Conservation (phyloP, 2,797 vertebrate species). For the Protosalanx chinensis region DNA sequence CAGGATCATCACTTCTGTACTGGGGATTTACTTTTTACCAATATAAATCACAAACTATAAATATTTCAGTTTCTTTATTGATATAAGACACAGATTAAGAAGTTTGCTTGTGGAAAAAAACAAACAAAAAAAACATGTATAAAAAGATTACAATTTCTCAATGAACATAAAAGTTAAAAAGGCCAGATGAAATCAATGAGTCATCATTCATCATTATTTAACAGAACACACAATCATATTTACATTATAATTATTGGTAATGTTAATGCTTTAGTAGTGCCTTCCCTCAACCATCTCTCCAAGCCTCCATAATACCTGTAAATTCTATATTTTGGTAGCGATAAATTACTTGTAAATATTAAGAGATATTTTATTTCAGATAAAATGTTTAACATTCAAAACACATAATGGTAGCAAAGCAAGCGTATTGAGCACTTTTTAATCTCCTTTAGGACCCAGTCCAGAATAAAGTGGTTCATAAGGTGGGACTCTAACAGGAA, state of each 20-base stretch:
- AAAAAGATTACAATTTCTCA: constrained; percentile 28
- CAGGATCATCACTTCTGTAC: background rate
- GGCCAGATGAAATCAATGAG: constrained; percentile 26
- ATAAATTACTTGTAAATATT: background rate
- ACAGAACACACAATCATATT: constrained; percentile 27
- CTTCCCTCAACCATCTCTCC: constrained; percentile 19
- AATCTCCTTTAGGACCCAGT: background rate
- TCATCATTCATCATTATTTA: constrained; percentile 8
- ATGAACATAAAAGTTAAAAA: constrained; percentile 33
- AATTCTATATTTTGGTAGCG: constrained; percentile 5
- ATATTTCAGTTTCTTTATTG: constrained; percentile 45
- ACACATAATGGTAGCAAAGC: background rate
- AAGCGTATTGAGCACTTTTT: background rate
- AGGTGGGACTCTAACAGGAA: background rate
- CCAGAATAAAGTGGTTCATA: background rate
- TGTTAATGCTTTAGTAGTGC: constrained; percentile 2
- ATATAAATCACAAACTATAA: constrained; percentile 26
- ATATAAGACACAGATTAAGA: constrained; percentile 43
- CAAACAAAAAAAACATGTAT: constrained; percentile 9
- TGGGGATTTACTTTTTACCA: background rate
- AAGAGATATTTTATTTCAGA: constrained; percentile 9
- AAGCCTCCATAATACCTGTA: constrained; percentile 14
- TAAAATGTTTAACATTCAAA: constrained; percentile 20
- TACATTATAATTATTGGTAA: constrained; percentile 33
- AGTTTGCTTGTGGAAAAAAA: constrained; percentile 31